Evolutionary conservation across 2,797 vertebrate genomes (phyloP).

Genomic region (Lates japonicus): DNA sequence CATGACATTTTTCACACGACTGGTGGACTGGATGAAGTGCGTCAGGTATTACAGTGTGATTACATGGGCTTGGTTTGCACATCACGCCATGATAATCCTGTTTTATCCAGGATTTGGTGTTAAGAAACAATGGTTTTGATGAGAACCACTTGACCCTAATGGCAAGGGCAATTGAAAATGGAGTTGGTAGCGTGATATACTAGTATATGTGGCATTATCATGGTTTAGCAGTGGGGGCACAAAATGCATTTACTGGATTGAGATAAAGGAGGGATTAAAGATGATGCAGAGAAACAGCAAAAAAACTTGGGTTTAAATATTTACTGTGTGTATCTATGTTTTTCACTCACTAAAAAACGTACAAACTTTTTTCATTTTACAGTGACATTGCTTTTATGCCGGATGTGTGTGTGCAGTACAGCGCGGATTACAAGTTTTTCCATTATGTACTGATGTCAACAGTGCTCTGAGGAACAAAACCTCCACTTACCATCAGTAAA

Average conservation of each 20-base stretch:
- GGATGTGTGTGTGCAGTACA: background rate
- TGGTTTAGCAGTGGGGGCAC: background rate
- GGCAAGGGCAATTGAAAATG: background rate
- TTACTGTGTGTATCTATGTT: background rate
- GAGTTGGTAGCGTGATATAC: background rate
- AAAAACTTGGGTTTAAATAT: background rate
- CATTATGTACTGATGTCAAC: constrained; percentile 41
- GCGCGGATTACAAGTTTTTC: constrained; percentile 1
- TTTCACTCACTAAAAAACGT: background rate
- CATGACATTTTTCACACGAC: background rate
- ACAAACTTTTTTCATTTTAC: background rate
- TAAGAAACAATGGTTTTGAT: constrained; percentile 37
- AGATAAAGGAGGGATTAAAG: constrained; percentile 30
- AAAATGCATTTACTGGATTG: background rate
- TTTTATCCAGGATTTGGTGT: constrained; percentile 44
- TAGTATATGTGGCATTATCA: background rate
- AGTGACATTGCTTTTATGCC: constrained; percentile 1
- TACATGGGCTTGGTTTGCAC: constrained; percentile 22
- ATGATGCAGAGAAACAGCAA: constrained; percentile 1
- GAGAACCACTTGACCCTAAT: constrained; percentile 33
- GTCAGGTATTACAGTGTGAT: constrained; percentile 13
- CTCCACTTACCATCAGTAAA: constrained; percentile 33
- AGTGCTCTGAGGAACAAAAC: constrained; percentile 38
- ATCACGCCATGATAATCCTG: constrained; percentile 28
- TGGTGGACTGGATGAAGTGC: background rate